Evolutionary conservation across 2,797 vertebrate genomes (phyloP).

Genomic region (Pterois miles): DNA sequence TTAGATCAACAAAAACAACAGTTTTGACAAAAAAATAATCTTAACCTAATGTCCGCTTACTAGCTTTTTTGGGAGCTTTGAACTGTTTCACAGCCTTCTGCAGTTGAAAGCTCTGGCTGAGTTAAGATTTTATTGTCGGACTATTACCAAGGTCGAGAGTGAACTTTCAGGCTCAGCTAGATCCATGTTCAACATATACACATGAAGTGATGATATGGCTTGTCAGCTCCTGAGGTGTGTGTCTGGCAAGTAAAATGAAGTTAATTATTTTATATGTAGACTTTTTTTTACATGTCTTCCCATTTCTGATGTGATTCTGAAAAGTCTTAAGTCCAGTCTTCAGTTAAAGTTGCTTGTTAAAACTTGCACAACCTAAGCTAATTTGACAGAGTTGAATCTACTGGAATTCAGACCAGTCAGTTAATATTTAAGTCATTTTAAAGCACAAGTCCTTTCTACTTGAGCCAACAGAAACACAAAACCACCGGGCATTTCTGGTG

Average conservation of each 20-base stretch:
- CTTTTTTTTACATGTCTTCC: conserved; percentile 22
- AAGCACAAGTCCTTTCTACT: background rate
- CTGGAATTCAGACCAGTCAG: conserved; percentile 32
- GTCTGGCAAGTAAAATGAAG: conserved; percentile 19
- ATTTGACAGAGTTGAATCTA: conserved; percentile 8
- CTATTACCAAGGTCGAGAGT: background rate
- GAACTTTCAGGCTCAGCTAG: background rate
- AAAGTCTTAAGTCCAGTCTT: conserved; percentile 33
- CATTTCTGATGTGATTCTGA: conserved; percentile 16
- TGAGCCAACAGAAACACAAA: conserved; percentile 27
- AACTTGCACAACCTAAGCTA: conserved; percentile 10
- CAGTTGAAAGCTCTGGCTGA: background rate
- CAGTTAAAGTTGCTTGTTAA: conserved; percentile 14
- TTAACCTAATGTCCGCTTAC: background rate
- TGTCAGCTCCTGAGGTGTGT: conserved; percentile 20
- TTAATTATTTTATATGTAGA: conserved; percentile 7
- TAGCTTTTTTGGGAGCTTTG: background rate
- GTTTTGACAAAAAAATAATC: conserved; percentile 5
- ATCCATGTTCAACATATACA: background rate
- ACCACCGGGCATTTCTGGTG: background rate
- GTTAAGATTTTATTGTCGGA: background rate
- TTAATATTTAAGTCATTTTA: conserved; percentile 17
- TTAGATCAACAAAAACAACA: background rate
- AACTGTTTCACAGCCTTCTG: background rate
- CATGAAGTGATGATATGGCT: background rate